Conservation (phyloP, 1,140 invertebrate species). For the Prorops nasuta region DNA sequence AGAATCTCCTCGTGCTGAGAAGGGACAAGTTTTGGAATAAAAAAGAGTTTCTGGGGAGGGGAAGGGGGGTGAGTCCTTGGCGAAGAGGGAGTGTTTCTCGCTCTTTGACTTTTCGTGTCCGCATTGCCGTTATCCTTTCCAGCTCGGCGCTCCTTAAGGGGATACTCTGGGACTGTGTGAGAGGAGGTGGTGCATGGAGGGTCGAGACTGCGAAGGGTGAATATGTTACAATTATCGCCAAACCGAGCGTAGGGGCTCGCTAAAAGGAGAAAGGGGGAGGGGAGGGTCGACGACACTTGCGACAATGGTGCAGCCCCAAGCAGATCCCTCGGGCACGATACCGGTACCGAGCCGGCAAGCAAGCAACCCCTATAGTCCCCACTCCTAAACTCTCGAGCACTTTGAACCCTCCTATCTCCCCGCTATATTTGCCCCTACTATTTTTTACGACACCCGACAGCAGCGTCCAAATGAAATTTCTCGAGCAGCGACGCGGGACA, state of each 20-base stretch:
- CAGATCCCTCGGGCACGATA: too few relatives aligned
- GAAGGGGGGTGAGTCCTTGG: too few relatives aligned
- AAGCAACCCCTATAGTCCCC: slow-evolving; percentile 15
- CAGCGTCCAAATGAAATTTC: slow-evolving; percentile 37
- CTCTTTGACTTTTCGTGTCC: neutral
- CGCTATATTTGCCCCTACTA: slow-evolving; percentile 11
- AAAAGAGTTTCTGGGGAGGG: too few relatives aligned
- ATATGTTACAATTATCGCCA: slow-evolving; percentile 56
- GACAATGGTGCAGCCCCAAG: slow-evolving; percentile 36
- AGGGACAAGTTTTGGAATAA: too few relatives aligned
- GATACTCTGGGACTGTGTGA: slow-evolving; percentile 13
- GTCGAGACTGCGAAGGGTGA: slow-evolving; percentile 28
- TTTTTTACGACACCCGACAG: slow-evolving; percentile 19
- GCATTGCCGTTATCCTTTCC: slow-evolving; percentile 2
- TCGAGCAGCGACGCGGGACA: slow-evolving; percentile 24
- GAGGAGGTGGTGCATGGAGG: neutral
- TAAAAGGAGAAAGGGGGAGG: slow-evolving; percentile 2
- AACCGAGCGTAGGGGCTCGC: slow-evolving; percentile 37
- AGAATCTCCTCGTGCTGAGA: too few relatives aligned
- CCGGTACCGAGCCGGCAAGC: too few relatives aligned
- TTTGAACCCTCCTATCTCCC: neutral
- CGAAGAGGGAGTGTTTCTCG: slow-evolving; percentile 5
- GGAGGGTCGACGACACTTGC: slow-evolving; percentile 33
- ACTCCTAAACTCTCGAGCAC: neutral
- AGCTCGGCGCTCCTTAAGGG: slow-evolving; percentile 26